Conservation (phyloP, 2,797 vertebrate genomes). For the Erpetoichthys calabaricus region DNA sequence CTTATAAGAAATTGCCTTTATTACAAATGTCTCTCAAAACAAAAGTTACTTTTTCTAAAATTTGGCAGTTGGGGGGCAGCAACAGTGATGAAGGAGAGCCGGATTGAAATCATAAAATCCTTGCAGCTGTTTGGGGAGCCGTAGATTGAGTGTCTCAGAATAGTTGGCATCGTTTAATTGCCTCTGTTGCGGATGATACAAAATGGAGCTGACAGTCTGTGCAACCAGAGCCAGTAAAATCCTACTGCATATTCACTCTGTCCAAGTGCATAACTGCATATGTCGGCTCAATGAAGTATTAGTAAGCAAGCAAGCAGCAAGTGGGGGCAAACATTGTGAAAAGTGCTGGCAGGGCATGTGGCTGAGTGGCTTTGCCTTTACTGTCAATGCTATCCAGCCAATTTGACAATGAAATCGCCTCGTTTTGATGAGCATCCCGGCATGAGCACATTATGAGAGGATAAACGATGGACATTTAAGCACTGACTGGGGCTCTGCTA, state of each 20-base stretch:
- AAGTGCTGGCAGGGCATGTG: neutral
- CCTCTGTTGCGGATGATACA: constrained; percentile 60
- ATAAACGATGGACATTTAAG: no score
- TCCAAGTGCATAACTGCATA: constrained; percentile 56
- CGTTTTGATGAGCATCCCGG: no score
- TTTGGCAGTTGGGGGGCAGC: no score
- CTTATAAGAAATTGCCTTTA: no score
- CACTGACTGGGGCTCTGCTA: no score
- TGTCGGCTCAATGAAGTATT: constrained; percentile 40
- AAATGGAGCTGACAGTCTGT: constrained; percentile 63
- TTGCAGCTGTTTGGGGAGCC: constrained; percentile 11
- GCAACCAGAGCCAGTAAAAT: constrained; percentile 54
- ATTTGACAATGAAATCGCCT: no score
- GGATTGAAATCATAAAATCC: no score
- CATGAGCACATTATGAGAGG: no score
- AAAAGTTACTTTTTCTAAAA: no score
- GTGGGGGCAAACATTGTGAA: constrained; percentile 4
- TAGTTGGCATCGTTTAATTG: constrained; percentile 53
- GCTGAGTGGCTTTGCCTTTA: constrained; percentile 7
- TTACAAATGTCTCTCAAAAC: no score
- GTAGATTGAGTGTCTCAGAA: constrained; percentile 29
- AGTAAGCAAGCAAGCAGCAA: constrained; percentile 10
- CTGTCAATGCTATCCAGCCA: no score
- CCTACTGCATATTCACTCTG: constrained; percentile 74
- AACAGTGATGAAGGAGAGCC: no score